These are phyloP conservation scores for Hoplodrina blanda DNA, from an alignment of 2,888 invertebrate species.

Conservation along the genomic window DNA sequence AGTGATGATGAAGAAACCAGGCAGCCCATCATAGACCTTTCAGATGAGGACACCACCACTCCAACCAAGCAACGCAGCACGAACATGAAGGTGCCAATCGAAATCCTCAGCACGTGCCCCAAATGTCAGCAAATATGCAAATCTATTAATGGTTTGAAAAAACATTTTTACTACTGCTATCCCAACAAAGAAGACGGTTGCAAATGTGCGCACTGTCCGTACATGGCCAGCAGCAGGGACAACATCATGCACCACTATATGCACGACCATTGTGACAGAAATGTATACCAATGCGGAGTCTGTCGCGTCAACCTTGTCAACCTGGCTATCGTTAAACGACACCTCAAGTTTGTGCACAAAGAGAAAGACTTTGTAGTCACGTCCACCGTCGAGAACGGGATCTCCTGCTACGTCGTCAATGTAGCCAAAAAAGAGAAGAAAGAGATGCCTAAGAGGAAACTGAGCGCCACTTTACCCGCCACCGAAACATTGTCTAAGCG, in stretches of 20 bases:
- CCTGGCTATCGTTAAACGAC: conserved; percentile 62
- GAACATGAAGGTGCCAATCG: conserved; percentile 30
- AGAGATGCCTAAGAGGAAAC: conserved; percentile 62
- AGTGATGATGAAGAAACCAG: conserved; percentile 81
- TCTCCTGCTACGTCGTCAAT: conserved; percentile 20
- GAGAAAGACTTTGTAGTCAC: conserved; percentile 35
- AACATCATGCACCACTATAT: conserved; percentile 72
- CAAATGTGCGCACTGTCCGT: conserved; percentile 55
- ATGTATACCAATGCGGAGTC: conserved; percentile 65
- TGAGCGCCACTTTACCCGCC: conserved; percentile 39
- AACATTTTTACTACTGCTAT: conserved; percentile 67
- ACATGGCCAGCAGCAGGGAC: conserved; percentile 38
- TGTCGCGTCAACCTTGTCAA: conserved; percentile 62
- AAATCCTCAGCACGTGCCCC: conserved; percentile 72
- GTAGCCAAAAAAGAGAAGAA: conserved; percentile 31
- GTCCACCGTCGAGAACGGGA: conserved; percentile 1
- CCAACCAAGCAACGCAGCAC: conserved; percentile 8
- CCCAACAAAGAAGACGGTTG: conserved; percentile 55
- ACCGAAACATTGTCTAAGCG: conserved; percentile 69
- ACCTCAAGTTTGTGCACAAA: conserved; percentile 68
- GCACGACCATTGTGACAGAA: conserved; percentile 51
- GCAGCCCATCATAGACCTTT: conserved; percentile 68
- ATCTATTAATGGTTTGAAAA: conserved; percentile 67
- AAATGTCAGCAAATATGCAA: conserved; percentile 68
- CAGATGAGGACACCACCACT: conserved; percentile 66